Evolutionary conservation across 2,113 vertebrate species (phyloP), one percentile per base, ranked within the genome.

Genomic region (Pollachius pollachius): DNA sequence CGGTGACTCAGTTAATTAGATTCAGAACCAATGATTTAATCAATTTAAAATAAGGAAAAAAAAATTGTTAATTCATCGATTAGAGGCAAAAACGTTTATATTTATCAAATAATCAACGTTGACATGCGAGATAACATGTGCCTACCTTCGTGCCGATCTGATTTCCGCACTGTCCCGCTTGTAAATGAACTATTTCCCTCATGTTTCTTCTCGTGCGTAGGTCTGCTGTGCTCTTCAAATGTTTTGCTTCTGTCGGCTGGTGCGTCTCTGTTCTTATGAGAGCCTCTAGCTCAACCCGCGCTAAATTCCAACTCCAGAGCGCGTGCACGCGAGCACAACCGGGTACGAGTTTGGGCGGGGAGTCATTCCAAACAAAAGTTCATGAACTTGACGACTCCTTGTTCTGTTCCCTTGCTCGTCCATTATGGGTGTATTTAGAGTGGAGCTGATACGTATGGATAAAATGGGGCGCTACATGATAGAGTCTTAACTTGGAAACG

Each of bases 131-230:
- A 2, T 48, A 48, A 48, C 41, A 48, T 13, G 54, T n/a, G 54
- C 54, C 5, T 87, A 94, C 96, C 95, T 96, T 97, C 41, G 95
- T 95, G 19, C 96, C 95, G 58, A 98, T 97, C 90, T 98, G 96
- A 84, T 98, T 96, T 4, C 96, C 96, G 18, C 96, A 97, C 77
- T 97, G 96, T 25, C 95, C 96, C 19, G 95, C 95, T 86, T 97
- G 95, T 85, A 97, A 94, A 82, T 97, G 96, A 62, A 98, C 95
- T 18, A 97, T 98, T 77, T 97, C 95, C 75, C 96, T 94, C 96
- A 97, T 97, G 62, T 71, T 71, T 6, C 5, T 5, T 2, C n/a
- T 57, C n/a, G 54, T n/a, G 54, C 54, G 16, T 17, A 16, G 15
- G 4, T 5, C 54, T 17, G 15, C 70, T 74, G 74, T 18, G 18